Base-by-base conservation (phyloP, 1,140 invertebrate species). In the Vollenhovia emeryi region DNA sequence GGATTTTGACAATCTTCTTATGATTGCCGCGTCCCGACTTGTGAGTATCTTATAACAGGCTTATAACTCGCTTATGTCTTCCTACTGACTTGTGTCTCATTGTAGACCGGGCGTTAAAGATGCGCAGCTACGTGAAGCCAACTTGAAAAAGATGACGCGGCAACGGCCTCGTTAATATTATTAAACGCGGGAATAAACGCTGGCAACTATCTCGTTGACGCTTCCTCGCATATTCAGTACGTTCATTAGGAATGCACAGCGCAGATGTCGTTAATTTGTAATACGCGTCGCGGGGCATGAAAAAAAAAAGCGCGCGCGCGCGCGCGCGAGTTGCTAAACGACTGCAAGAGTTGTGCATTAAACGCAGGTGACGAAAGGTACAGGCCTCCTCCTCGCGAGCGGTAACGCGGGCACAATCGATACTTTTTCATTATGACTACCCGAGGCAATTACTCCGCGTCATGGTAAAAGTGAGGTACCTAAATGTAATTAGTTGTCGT, bases 401-500 rank as follows among this genome's bases (percentile, higher is more conserved):
- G 50, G 60, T 24, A 62, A 71, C 55, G 75, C 85, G 50, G 43
- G 33, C 50, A 74, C 83, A 90, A 91, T 91, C 89, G 85, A 90
- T 91, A 91, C 84, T 88, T 90, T 88, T 89, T 90, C 86, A 91
- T 91, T 90, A 90, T 88, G 86, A 89, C 84, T 89, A 89, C 78
- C 87, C 87, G 52, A 86, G 85, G 87, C 88, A 89, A 89, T 89
- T 89, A 89, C 88, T 89, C 87, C 73, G 78, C 85, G 87, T 86
- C 78, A 84, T 84, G 87, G 87, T 87, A 89, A 91, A 91, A 89
- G 78, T 90, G 84, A 89, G 85, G 90, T 84, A 91, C 87, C 88
- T 88, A 91, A 91, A 92, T 91, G 91, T 91, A 92, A 91, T 92
- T 92, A 92, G 90, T 91, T 90, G 90, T 91, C 88, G 88, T 90